A percentile compares a stretch with the other conserved stretches of the same genome.
Conservation (phyloP, 2,797 vertebrate species). For the Naso thynnoides region DNA sequence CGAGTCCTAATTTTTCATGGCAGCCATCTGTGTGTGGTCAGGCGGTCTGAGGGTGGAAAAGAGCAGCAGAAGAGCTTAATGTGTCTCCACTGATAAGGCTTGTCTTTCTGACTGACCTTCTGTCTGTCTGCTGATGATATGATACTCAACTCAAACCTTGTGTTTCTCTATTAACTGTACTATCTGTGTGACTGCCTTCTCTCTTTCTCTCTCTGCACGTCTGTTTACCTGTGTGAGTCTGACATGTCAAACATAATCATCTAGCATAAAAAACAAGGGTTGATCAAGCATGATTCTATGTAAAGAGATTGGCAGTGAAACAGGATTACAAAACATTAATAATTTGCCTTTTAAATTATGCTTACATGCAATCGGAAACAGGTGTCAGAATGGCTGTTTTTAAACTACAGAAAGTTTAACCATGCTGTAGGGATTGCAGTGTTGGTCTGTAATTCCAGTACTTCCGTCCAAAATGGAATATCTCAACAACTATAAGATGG, state of each 20-base stretch:
- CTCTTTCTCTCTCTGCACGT: neutral
- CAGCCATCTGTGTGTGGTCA: conserved; percentile 64
- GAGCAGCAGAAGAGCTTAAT: conserved; percentile 32
- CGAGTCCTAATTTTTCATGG: conserved; percentile 61
- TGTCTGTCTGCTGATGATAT: conserved; percentile 16
- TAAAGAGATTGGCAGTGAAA: conserved; percentile 13
- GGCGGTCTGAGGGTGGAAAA: conserved; percentile 21
- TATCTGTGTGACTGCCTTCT: neutral
- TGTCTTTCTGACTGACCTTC: neutral
- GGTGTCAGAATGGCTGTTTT: neutral
- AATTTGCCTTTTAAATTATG: neutral
- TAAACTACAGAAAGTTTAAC: neutral
- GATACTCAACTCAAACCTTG: neutral
- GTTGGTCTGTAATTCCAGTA: too few species aligned
- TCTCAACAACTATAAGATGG: too few species aligned
- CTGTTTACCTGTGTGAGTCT: neutral
- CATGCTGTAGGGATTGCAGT: neutral
- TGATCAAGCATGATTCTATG: conserved; percentile 1
- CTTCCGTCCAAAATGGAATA: too few species aligned
- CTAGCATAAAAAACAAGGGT: neutral
- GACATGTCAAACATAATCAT: conserved; percentile 10
- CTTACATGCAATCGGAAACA: neutral
- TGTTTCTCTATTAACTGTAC: neutral
- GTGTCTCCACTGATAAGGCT: conserved; percentile 51
- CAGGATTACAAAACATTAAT: neutral